Evolutionary conservation across 2,797 vertebrate genomes (phyloP), one percentile per base, ranked within the genome.

Genomic region (Jordanella pulchra): DNA sequence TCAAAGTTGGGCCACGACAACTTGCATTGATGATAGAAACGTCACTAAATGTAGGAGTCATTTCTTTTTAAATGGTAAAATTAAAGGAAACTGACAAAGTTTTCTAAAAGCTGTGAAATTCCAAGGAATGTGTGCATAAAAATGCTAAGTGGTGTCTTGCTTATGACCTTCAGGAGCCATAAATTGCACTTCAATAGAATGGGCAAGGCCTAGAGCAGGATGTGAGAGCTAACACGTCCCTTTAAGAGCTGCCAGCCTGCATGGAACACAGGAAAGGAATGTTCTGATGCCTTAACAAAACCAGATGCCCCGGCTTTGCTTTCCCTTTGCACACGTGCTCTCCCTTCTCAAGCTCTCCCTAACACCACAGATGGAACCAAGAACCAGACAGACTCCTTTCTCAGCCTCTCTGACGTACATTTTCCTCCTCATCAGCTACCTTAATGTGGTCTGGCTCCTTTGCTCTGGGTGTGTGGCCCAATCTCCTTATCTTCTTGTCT

Each of bases 251-350:
- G 89, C 89, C 89, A 90, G 91, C 85, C 89, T 75, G 89, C 89
- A 84, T 87, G 69, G 72, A 91, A 92, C 89, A 86, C 83, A 91
- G 90, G 86, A 86, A 92, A 91, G 87, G 89, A 94, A 94, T 93
- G 92, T 93, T 93, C 91, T 86, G 64, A 68, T 78, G 84, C 82
- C 86, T 92, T 93, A 94, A 90, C 90, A 92, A 90, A 94, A 93
- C 92, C 94, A 95, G 93, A 94, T 94, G 92, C 91, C 85, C 73
- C 65, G 32, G 77, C 84, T 88, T 64, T 83, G 80, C 80, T 83
- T 82, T 77, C 73, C 64, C 60, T 78, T 67, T 45, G 71, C 84
- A 81, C 89, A 90, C 84, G 84, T 87, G 87, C 83, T 91, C 72
- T 77, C 67, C 25, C 71, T 82, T 65, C 65, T 75, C 69, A 0